Percentiles rank a stretch among this genome's conserved stretches.
These are phyloP conservation scores for Perizoma affinitatum DNA, from an alignment of 2,888 invertebrate genomes.

Conservation along the genomic window DNA sequence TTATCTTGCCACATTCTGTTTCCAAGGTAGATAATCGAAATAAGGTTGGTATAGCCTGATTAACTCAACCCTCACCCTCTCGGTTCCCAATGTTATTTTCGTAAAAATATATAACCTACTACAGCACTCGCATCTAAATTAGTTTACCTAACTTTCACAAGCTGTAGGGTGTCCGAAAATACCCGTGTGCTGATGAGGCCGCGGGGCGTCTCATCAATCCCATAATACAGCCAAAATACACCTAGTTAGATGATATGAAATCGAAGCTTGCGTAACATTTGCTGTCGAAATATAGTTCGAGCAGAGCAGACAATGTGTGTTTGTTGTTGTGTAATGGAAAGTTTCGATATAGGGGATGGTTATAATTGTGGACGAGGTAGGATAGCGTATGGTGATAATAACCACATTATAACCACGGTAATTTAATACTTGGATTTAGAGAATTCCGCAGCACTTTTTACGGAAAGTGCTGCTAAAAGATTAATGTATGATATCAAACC, in stretches of 20 bases:
- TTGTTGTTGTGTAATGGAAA: conserved; percentile 8
- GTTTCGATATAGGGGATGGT: background rate
- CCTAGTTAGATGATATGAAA: conserved; percentile 26
- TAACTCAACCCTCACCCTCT: no score
- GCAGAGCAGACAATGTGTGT: conserved; percentile 1
- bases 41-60: no score
- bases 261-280: conserved; percentile 26
- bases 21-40: no score
- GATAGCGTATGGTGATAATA: no score
- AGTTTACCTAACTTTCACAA: conserved; percentile 17
- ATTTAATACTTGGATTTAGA: no score
- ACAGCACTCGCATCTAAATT: conserved; percentile 5
- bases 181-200: conserved; percentile 48
- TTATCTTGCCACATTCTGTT: no score
- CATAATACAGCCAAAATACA: conserved; percentile 30
- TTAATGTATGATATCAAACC: no score
- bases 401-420: no score
- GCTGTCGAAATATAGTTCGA: conserved; percentile 10
- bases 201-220: conserved; percentile 41
- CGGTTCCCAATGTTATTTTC: conserved; percentile 5
- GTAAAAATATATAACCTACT: conserved; percentile 3
- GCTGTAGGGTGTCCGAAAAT: conserved; percentile 44
- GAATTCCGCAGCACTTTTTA: no score
- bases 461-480: no score
- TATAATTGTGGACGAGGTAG: no score